Percentiles rank a stretch among this genome's conserved stretches.
Evolutionary conservation across 2,113 vertebrate genomes (phyloP).

Genomic region (Hemicordylus capensis): DNA sequence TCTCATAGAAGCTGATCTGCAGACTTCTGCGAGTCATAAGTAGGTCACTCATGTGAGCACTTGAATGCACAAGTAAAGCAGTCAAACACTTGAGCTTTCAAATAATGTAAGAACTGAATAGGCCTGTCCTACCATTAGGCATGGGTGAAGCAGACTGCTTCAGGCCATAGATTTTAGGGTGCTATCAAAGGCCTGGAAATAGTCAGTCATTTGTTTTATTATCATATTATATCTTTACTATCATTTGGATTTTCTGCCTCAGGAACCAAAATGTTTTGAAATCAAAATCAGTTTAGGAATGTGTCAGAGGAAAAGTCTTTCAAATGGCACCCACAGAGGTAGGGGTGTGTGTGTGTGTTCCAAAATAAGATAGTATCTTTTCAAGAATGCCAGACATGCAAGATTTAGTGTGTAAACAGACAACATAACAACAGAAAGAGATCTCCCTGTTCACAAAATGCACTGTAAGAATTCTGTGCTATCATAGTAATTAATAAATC

Average conservation of each 20-base stretch:
- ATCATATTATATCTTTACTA: too few species aligned
- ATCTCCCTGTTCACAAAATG: not conserved
- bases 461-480: not conserved
- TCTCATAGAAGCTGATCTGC: not conserved
- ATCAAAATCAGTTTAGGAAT: too few species aligned
- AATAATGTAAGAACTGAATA: not conserved
- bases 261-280: not conserved
- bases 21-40: not conserved
- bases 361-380: not conserved
- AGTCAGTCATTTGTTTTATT: too few species aligned
- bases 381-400: not conserved
- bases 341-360: not conserved
- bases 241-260: too few species aligned
- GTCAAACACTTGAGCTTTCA: not conserved
- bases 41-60: not conserved
- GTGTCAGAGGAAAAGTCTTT: not conserved
- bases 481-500: slow-evolving; percentile 7
- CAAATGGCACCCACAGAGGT: not conserved
- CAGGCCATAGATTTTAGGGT: too few species aligned
- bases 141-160: too few species aligned
- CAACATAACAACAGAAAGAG: not conserved
- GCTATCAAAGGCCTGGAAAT: too few species aligned
- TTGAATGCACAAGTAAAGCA: not conserved
- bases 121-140: not conserved
- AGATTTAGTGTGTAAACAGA: not conserved